Evolutionary conservation across 2,797 vertebrate genomes (phyloP), one percentile per base, ranked within the genome.

Genomic region (Silurus lanzhouensis): DNA sequence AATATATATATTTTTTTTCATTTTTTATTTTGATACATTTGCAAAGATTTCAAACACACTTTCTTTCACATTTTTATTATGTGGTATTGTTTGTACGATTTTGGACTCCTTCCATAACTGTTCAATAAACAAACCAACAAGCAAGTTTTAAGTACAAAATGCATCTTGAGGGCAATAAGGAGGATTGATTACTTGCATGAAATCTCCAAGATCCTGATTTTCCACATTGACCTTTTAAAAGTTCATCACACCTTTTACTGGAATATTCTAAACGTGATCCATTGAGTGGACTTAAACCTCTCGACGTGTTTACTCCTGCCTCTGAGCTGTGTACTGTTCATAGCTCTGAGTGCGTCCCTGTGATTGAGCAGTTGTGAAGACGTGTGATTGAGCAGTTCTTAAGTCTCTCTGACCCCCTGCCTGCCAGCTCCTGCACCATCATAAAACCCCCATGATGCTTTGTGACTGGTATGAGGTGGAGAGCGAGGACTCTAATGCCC

Each of bases 381-480:
- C 2, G 31, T 67, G 60, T 66, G 79, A 82, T 52, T 64, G 44
- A 81, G 67, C 58, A 22, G 25, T 68, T 64, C 22, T 68, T 71
- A 84, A 77, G 83, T 66, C 44, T 52, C 5, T 64, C 75, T 58
- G 46, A 64, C 84, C 78, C 27, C 84, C 84, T 81, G 70, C 77
- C 67, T 63, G 67, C 57, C 57, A 6, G 17, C 44, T 44, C 55
- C 83, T 71, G 27, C 19, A 81, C 76, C 57, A 25, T 76, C 77
- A 48, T 52, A 58, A 84, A 87, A 83, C 68, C 86, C 71, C 88
- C 58, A 68, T 88, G 82, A 88, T 89, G 86, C 17, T 85, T 27
- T 81, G 57, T 86, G 84, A 88, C 85, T 74, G 8, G 64, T 84
- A 48, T 9, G 5, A 81, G 81, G 57, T 79, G 20, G 10, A 19